Evolutionary conservation across 2,888 invertebrate genomes (phyloP).

Genomic region (Cerceris rybyensis): DNA sequence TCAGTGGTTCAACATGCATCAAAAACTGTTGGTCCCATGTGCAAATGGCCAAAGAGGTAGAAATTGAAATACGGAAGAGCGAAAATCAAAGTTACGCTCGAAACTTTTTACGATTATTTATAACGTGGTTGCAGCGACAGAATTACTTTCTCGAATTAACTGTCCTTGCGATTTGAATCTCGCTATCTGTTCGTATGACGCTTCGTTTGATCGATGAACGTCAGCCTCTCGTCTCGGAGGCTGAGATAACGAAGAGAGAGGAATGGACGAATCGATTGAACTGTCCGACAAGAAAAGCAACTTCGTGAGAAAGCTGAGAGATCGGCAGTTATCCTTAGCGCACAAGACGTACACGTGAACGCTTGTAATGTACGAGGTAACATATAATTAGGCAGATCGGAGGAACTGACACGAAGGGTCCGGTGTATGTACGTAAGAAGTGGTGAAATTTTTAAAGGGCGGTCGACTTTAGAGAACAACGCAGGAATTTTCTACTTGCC

Average conservation of each 20-base stretch:
- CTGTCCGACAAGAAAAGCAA: slow-evolving; percentile 36
- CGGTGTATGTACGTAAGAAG: neutral
- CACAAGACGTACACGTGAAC: slow-evolving; percentile 33
- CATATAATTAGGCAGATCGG: slow-evolving; percentile 47
- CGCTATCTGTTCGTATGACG: neutral
- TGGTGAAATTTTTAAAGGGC: neutral
- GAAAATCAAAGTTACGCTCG: too few species aligned
- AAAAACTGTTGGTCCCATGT: too few species aligned
- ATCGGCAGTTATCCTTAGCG: slow-evolving; percentile 33
- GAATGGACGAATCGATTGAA: slow-evolving; percentile 27
- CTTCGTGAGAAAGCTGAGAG: slow-evolving; percentile 49
- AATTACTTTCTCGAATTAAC: slow-evolving; percentile 11
- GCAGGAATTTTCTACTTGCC: neutral
- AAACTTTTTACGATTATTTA: too few species aligned
- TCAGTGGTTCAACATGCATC: too few species aligned
- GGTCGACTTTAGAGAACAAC: neutral
- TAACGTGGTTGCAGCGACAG: neutral
- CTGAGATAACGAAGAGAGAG: slow-evolving; percentile 35
- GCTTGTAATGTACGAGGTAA: slow-evolving; percentile 45
- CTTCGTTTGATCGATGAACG: slow-evolving; percentile 38
- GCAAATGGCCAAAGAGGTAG: too few species aligned
- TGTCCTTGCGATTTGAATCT: slow-evolving; percentile 12
- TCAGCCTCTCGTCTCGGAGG: slow-evolving; percentile 23
- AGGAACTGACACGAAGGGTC: slow-evolving; percentile 29
- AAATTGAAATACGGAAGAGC: too few species aligned